Evolutionary conservation across 35 echinoderm and acorn worm species (phyloP), one percentile per base, ranked within the genome.

Genomic region (Nesometra sesokonis): DNA sequence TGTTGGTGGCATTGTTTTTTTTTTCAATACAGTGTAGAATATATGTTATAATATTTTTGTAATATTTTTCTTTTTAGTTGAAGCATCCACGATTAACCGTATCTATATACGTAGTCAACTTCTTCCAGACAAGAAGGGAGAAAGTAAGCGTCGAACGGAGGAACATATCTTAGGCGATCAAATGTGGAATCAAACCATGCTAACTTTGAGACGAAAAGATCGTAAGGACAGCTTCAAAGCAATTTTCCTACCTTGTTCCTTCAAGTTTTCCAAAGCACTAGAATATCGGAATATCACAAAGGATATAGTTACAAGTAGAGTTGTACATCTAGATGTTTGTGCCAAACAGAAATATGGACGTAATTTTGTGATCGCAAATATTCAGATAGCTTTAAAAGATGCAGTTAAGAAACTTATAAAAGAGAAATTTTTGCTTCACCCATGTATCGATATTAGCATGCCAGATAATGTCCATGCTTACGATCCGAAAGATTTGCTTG

Each of bases 71-170:
- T 85, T 43, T 85, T 30, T 46, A 97, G 95, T 86, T 34, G 95
- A 97, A 79, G 90, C 93, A 86, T 90, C 95, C 17, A 97, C 81
- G 57, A 87, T 97, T 32, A 91, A 77, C 0, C 82, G 91, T 3
- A 79, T 97, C 15, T 91, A 91, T 46, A 67, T 97, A 46, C 88
- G 88, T 39, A 91, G 95, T 85, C 89, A 87, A 11, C 87, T 97
- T 0, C 88, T 97, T 36, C 95, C 95, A 3, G 95, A 97, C 80
- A 97, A 97, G 87, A 97, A 97, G 36, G 92, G 92, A 17, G 92
- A 97, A 21, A 89, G 86, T 31, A 97, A 97, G 76, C 89, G 95
- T 35, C 88, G 88, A 80, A 97, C 95, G 5, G 95, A 97, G 77
- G 95, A 97, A 67, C 79, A 86, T n/a, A 79, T 78, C 17, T 77